A percentile compares a stretch with the other conserved stretches of the same genome.
Evolutionary conservation across 2,113 vertebrate genomes (phyloP).

Genomic region (Ramphastos sulfuratus): DNA sequence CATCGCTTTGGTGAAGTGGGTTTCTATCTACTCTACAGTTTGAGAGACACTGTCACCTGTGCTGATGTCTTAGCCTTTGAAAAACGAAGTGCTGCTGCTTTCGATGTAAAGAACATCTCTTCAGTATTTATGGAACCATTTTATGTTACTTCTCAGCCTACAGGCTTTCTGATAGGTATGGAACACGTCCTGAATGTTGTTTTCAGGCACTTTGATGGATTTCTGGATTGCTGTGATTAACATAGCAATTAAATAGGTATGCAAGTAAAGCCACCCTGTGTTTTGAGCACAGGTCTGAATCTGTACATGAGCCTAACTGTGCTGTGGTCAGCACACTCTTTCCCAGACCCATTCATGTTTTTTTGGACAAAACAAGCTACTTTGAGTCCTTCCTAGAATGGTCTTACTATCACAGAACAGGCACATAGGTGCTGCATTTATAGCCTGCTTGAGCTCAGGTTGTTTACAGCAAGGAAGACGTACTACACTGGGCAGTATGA

Average conservation of each 20-base stretch:
- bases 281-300: not conserved
- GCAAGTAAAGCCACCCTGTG: not conserved
- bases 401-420: not conserved
- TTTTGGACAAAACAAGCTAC: not conserved
- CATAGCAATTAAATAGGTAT: not conserved
- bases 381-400: not conserved
- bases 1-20: not conserved
- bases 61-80: not conserved
- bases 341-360: not conserved
- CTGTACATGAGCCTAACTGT: not conserved
- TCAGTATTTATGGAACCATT: not conserved
- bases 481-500: not conserved
- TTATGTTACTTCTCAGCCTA: not conserved
- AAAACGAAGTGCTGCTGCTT: conserved; percentile 15
- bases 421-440: not conserved
- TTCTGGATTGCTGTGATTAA: not conserved
- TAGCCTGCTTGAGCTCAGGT: not conserved
- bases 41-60: conserved; percentile 19
- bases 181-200: not conserved
- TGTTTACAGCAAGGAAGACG: not conserved
- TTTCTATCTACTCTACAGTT: not conserved
- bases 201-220: not conserved
- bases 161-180: not conserved
- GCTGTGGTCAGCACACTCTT: not conserved
- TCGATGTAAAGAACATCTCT: conserved; percentile 8